Evolutionary conservation across 1,140 invertebrate species (phyloP).

Genomic region (Tachypleus tridentatus): DNA sequence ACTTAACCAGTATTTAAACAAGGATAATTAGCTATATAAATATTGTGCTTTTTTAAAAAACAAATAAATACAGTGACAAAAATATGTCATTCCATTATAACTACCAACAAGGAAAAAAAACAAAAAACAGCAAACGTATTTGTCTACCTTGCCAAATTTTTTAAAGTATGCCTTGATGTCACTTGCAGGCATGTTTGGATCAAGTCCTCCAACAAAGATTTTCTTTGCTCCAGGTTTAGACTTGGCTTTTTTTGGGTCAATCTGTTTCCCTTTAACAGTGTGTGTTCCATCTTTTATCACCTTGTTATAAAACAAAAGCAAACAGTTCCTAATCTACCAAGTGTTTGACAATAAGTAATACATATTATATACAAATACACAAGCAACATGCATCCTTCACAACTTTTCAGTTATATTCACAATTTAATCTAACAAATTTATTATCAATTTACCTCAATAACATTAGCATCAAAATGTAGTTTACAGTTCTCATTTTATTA

Average conservation of each 20-base stretch:
- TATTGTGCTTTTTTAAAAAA: too few relatives aligned
- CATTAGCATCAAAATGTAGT: too few relatives aligned
- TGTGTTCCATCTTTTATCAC: constrained; percentile 63
- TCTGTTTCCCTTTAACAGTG: constrained; percentile 83
- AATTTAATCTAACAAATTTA: too few relatives aligned
- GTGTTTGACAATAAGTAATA: too few relatives aligned
- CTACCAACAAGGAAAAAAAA: constrained; percentile 13
- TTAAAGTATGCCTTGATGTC: constrained; percentile 84
- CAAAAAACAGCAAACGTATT: constrained; percentile 4
- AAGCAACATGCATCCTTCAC: too few relatives aligned
- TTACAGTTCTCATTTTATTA: too few relatives aligned
- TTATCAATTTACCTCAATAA: too few relatives aligned
- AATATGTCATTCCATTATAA: constrained; percentile 1
- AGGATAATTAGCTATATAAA: too few relatives aligned
- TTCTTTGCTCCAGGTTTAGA: constrained; percentile 66
- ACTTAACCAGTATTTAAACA: too few relatives aligned
- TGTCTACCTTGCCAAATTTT: constrained; percentile 70
- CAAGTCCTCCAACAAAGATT: constrained; percentile 88
- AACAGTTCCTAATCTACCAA: too few relatives aligned
- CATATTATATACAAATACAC: too few relatives aligned
- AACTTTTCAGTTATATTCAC: too few relatives aligned
- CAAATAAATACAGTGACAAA: constrained; percentile 20
- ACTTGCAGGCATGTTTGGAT: constrained; percentile 76
- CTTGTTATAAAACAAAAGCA: constrained; percentile 19
- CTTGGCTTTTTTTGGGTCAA: constrained; percentile 90